A percentile compares a stretch with the other conserved stretches of the same genome.
phyloP scores from a whole-genome alignment of 2,797 vertebrate genomes.

The Peromyscus melanophrys region DNA sequence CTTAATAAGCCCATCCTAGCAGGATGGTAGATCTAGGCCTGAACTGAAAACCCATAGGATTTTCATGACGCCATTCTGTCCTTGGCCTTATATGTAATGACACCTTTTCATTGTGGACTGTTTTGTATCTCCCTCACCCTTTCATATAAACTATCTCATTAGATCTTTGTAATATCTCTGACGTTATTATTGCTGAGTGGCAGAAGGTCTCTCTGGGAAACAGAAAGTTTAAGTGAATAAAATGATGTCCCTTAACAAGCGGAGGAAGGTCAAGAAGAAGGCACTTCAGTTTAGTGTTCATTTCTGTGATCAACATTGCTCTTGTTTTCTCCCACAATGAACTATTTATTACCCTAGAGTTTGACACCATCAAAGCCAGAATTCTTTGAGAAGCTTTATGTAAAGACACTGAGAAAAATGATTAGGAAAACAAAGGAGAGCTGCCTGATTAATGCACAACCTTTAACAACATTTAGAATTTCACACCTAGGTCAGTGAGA shows the following conservation, averaged over 20 bases:
- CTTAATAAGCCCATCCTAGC: not conserved
- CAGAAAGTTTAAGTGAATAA: not conserved
- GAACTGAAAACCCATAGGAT: not conserved
- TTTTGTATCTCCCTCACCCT: not conserved
- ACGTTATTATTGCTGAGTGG: not conserved
- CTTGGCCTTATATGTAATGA: not conserved
- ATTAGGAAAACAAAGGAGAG: not conserved
- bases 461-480: conserved; percentile 6
- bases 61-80: not conserved
- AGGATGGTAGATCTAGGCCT: not conserved
- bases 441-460: not conserved
- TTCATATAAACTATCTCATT: not conserved
- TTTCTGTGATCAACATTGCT: not conserved
- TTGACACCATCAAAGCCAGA: not conserved
- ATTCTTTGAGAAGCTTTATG: conserved; percentile 26
- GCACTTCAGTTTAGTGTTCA: not conserved
- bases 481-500: not conserved
- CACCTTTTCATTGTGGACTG: not conserved
- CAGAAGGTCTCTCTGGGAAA: not conserved
- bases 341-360: not conserved
- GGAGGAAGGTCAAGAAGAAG: not conserved
- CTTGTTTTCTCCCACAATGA: not conserved
- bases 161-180: not conserved
- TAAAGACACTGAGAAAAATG: not conserved
- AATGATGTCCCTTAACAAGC: not conserved